Evolutionary conservation across 2,888 invertebrate species (phyloP), one percentile per base, ranked within the genome.

Genomic region (Lordiphosa andalusiaca): DNA sequence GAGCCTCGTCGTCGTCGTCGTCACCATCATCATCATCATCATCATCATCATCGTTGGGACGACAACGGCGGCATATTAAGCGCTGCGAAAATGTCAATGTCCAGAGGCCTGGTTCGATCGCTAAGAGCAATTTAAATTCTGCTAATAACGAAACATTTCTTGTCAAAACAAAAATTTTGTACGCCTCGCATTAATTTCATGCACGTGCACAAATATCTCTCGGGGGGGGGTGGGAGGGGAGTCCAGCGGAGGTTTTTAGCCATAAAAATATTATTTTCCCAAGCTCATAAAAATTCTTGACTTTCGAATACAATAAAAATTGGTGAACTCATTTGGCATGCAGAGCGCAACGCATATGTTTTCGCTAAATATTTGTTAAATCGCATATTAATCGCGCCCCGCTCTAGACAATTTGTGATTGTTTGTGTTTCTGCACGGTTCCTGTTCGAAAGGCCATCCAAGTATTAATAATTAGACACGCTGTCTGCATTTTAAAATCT

Each of bases 291-390:
- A 83, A 84, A 77, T 70, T 84, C 78, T 75, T 68, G 68, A 74
- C 77, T 80, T 72, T 80, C 73, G 78, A 83, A 67, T 67, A 65
- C 69, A 67, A 73, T 70, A 66, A 74, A 69, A 66, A 84, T 30
- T 16, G 30, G 41, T 44, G 39, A 23, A 59, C 67, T 81, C 62
- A 81, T 77, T 85, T 70, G 63, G 71, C 71, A 85, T 86, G 69
- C 85, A 65, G 57, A 48, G 41, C 67, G 69, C 77, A 66, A 51
- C 52, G 60, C 71, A 55, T 67, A 80, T 80, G 75, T 80, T 84
- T 81, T 84, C 77, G 82, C 84, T 87, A 87, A 87, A 86, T 86
- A 84, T 86, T 84, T 87, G 87, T 86, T 86, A 84, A 87, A 87
- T 86, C 76, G 86, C 86, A 84, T 82, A 87, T 87, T 86, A 87